A percentile compares a stretch with the other conserved stretches of the same genome.
Evolutionary conservation across 2,113 vertebrate species (phyloP).

Genomic region (Xiphophorus maculatus): DNA sequence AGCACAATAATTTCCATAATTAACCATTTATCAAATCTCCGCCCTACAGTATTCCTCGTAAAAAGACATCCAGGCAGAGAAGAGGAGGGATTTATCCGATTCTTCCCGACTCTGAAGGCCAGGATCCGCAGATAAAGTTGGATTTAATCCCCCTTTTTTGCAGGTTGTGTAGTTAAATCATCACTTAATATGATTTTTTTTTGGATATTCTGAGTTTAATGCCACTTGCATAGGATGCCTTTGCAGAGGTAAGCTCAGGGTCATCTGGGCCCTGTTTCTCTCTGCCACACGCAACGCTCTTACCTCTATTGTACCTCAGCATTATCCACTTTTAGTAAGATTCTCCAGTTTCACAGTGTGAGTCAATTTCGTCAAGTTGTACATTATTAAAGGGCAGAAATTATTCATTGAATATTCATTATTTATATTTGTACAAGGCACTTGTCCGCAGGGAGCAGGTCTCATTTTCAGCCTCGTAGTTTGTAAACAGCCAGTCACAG

Average conservation of each 20-base stretch:
- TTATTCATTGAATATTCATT: constrained; percentile 86
- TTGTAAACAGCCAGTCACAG: constrained; percentile 83
- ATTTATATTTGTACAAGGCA: constrained; percentile 86
- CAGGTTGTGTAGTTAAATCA: no score
- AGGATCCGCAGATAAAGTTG: constrained; percentile 20
- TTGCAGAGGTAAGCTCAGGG: constrained; percentile 32
- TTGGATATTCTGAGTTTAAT: background rate
- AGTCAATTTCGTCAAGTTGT: constrained; percentile 76
- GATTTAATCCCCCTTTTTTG: no score
- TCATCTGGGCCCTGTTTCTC: constrained; percentile 29
- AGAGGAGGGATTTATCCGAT: constrained; percentile 7
- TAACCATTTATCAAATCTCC: constrained; percentile 73
- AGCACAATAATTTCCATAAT: constrained; percentile 75
- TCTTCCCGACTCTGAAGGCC: constrained; percentile 21
- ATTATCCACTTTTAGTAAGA: constrained; percentile 69
- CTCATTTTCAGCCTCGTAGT: constrained; percentile 85
- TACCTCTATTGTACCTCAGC: constrained; percentile 61
- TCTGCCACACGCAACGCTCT: constrained; percentile 30
- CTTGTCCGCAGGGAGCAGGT: constrained; percentile 81
- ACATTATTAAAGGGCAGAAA: constrained; percentile 82
- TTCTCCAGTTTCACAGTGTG: constrained; percentile 72
- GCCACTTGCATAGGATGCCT: constrained; percentile 8
- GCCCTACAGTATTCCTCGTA: constrained; percentile 35
- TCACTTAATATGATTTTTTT: background rate
- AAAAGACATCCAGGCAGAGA: constrained; percentile 58